Evolutionary conservation across 2,113 vertebrate species (phyloP), one percentile per base, ranked within the genome.

Genomic region (Lethenteron reissneri): DNA sequence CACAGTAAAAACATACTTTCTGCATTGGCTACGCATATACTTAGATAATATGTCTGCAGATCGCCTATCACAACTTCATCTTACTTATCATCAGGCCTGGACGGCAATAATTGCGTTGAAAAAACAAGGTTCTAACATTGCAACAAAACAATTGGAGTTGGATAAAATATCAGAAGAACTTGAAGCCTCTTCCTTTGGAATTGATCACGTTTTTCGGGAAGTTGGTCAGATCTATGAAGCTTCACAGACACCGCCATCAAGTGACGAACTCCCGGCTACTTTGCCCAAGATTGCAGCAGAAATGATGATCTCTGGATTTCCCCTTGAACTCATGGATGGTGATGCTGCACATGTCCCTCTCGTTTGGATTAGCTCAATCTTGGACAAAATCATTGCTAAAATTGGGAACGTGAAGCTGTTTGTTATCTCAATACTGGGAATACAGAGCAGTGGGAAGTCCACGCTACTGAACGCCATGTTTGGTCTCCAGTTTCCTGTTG

Each of bases 151-250:
- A 13, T 14, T 5, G 14, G 19, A 8, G 17, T 58, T 71, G 57
- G 57, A 21, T 12, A 56, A 2, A 70, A 73, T 6, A 15, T 76
- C 0, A 9, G 41, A 60, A 4, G 74, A 74, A 71, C 56, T 77
- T 11, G 69, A 76, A 58, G 78, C 76, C 13, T 80, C 80, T 74
- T 82, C 83, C 69, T 75, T 88, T 68, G 83, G 85, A 2, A 78
- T 75, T 25, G 83, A 86, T 73, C 83, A 86, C 76, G 86, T 85
- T 70, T 76, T 87, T 56, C 77, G 83, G 68, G 85, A 88, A 76
- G 80, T 87, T 78, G 84, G 83, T 4, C 86, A 86, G 73, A 77
- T 85, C n/a, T 87, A 84, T 2, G 85, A 86, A 76, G 81, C 83
- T 0, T 81, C 80, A 41, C 75, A 73, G 56, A 76, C 73, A 56